Conservation (phyloP, 2,113 vertebrate species). For the Mus musculus region GRCm39 chr5:39902501-39903000, state of each 20-base stretch:
- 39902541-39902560: not conserved
- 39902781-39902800: fast-evolving
- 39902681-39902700: not conserved
- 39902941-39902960: too few species aligned
- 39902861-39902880: not conserved
- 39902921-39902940: not conserved
- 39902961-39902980: too few species aligned
- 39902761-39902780: not conserved
- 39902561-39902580: not conserved
- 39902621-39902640: not conserved
- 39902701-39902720: not conserved
- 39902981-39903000: too few species aligned
- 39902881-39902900: not conserved
- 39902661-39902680: not conserved
- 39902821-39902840: not conserved
- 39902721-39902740: not conserved
- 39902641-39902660: not conserved
- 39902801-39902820: not conserved
- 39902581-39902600: not conserved
- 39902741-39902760: not conserved
- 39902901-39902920: not conserved
- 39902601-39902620: not conserved
- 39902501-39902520: not conserved
- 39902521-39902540: not conserved
- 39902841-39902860: not conserved